Evolutionary conservation across 2,888 invertebrate species (phyloP).

Genomic region (Ecdyonurus torrentis): DNA sequence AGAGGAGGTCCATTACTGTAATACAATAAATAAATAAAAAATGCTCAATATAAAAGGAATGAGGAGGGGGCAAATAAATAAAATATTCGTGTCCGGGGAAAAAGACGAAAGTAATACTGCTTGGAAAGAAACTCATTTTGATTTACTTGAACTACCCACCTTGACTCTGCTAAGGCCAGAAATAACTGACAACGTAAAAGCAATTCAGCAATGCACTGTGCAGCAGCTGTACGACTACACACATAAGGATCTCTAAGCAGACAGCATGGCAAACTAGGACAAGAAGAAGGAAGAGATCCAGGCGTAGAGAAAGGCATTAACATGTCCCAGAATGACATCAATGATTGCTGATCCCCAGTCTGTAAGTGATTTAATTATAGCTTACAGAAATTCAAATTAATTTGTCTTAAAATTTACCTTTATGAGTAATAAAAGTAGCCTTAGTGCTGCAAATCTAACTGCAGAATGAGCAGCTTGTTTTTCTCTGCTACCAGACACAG

Average conservation of each 20-base stretch:
- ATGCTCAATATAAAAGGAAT: too few species aligned
- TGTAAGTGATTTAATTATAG: background rate
- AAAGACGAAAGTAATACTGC: too few species aligned
- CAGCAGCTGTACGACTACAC: background rate
- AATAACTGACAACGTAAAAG: background rate
- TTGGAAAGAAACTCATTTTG: too few species aligned
- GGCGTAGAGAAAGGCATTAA: background rate
- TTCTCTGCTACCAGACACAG: background rate
- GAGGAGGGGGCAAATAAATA: too few species aligned
- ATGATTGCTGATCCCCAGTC: background rate
- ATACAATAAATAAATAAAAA: too few species aligned
- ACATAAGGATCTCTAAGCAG: background rate
- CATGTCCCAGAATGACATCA: background rate
- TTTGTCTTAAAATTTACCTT: background rate
- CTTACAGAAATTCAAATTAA: background rate
- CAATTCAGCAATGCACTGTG: background rate
- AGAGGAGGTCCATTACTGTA: background rate
- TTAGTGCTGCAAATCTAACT: background rate
- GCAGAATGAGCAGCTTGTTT: background rate
- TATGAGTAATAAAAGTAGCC: background rate
- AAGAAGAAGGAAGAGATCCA: background rate
- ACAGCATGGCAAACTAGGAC: background rate
- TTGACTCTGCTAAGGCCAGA: background rate
- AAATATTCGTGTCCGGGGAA: too few species aligned
- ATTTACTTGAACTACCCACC: too few species aligned